phyloP scores from a whole-genome alignment of 53 echinoderm and acorn worm genomes.

The Mesocentrotus franciscanus region DNA sequence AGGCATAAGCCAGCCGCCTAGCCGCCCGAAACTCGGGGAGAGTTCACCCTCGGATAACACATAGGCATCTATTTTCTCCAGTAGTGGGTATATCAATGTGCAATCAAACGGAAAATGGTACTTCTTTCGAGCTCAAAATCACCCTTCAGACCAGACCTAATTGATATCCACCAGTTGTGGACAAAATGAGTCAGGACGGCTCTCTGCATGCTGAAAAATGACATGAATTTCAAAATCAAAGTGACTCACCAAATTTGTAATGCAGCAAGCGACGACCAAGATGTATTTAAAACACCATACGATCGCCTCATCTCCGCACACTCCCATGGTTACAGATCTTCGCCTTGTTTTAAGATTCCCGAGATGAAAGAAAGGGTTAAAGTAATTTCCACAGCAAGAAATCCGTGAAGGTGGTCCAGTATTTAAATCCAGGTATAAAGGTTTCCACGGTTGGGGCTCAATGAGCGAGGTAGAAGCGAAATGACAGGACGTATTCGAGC shows the following conservation, averaged over 20 bases:
- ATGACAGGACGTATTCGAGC: background rate
- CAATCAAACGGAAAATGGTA: background rate
- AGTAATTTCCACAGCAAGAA: background rate
- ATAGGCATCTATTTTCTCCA: background rate
- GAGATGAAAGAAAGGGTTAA: background rate
- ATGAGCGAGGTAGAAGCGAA: background rate
- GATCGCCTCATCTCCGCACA: slow-evolving; percentile 71
- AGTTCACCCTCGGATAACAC: background rate
- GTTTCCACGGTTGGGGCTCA: background rate
- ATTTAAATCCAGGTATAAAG: slow-evolving; percentile 36
- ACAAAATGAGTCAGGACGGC: background rate
- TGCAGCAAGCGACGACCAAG: slow-evolving; percentile 74
- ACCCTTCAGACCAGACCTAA: background rate
- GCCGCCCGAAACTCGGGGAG: background rate
- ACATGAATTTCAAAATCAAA: slow-evolving; percentile 30
- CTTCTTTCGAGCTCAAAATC: background rate
- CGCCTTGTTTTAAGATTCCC: slow-evolving; percentile 27
- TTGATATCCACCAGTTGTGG: background rate
- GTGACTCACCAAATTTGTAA: slow-evolving; percentile 76
- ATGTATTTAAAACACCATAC: slow-evolving; percentile 79
- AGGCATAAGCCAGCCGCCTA: background rate
- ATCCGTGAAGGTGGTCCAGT: background rate
- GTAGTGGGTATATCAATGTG: background rate
- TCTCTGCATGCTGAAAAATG: background rate
- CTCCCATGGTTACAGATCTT: slow-evolving; percentile 20